phyloP scores from a whole-genome alignment of 2,113 vertebrate species.

The Quiscalus mexicanus region DNA sequence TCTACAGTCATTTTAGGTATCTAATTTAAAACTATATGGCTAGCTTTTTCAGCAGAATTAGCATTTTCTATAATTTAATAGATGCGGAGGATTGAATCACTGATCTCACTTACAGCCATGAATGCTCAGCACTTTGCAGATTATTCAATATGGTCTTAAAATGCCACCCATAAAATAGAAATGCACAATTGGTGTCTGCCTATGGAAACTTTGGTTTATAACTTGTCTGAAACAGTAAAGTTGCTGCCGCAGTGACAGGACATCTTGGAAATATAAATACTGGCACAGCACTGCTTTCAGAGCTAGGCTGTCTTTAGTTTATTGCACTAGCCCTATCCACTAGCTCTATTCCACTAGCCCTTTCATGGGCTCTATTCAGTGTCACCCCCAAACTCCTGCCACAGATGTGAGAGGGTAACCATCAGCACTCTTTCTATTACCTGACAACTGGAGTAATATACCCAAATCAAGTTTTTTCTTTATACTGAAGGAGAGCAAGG shows the following conservation, averaged over 20 bases:
- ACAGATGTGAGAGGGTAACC: background rate
- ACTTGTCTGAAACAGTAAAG: background rate
- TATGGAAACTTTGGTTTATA: background rate
- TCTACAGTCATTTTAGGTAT: background rate
- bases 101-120: background rate
- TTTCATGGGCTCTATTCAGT: background rate
- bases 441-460: background rate
- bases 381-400: background rate
- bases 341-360: background rate
- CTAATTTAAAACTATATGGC: background rate
- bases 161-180: background rate
- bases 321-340: background rate
- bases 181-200: background rate
- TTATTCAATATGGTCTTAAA: background rate
- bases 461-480: background rate
- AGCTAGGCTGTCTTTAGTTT: background rate
- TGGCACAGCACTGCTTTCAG: background rate
- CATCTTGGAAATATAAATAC: background rate
- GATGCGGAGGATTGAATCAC: background rate
- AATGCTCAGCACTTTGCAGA: background rate
- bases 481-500: background rate
- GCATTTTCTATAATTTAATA: background rate
- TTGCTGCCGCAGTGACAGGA: background rate
- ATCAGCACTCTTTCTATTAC: accelerated
- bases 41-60: background rate